Evolutionary conservation across 2,888 invertebrate species (phyloP).

Genomic region (Phortica magna): DNA sequence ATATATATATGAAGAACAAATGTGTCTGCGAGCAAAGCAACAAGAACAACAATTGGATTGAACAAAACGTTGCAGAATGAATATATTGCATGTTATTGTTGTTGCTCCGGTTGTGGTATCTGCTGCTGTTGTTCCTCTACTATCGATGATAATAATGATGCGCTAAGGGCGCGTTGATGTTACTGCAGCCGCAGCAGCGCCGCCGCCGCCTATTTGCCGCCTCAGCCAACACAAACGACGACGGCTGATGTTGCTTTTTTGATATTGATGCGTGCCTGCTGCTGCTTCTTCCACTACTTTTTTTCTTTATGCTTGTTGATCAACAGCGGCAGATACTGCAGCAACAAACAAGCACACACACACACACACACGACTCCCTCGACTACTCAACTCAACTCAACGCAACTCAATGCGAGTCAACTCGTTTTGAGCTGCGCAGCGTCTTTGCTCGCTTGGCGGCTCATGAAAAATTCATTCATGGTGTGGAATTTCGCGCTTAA

Average conservation of each 20-base stretch:
- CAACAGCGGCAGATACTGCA: constrained; percentile 8
- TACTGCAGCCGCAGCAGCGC: not conserved
- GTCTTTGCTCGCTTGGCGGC: constrained; percentile 35
- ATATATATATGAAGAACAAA: not conserved
- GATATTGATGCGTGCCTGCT: constrained; percentile 13
- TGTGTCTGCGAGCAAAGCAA: not conserved
- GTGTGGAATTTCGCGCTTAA: constrained; percentile 72
- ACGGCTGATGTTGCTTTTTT: constrained; percentile 22
- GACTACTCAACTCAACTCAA: constrained; percentile 29
- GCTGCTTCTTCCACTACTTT: too few species aligned
- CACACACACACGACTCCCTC: constrained; percentile 3
- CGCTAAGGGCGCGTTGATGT: constrained; percentile 4
- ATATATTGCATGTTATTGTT: constrained; percentile 1
- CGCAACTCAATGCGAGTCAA: not conserved
- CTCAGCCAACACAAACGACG: not conserved
- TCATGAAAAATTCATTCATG: constrained; percentile 71
- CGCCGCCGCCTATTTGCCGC: not conserved
- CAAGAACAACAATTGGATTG: not conserved
- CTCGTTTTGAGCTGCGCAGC: not conserved
- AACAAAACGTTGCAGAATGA: not conserved
- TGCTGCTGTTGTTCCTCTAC: constrained; percentile 1
- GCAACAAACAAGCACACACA: constrained; percentile 8
- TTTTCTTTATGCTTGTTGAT: constrained; percentile 8
- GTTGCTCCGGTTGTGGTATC: constrained; percentile 16
- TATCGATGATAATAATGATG: constrained; percentile 8